Evolutionary conservation across 2,888 invertebrate species (phyloP).

Genomic region (Cephus runcator): DNA sequence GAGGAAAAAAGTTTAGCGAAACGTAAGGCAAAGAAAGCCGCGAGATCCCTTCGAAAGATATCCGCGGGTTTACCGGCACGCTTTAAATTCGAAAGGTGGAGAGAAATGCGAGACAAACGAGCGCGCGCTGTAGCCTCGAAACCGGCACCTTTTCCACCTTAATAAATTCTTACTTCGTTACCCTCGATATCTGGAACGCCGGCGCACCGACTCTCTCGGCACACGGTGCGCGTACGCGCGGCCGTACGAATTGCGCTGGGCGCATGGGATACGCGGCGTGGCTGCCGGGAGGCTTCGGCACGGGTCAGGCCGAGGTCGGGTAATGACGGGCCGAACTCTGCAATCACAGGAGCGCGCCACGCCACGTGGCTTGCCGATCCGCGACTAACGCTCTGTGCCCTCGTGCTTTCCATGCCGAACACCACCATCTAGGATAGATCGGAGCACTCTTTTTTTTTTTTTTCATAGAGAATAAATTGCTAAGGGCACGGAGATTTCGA

Average conservation of each 20-base stretch:
- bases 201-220: constrained; percentile 18
- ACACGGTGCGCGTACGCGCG: constrained; percentile 5
- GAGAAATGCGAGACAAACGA: constrained; percentile 12
- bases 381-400: not conserved
- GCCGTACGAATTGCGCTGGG: constrained; percentile 4
- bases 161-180: constrained; percentile 7
- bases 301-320: constrained; percentile 57
- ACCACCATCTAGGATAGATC: not conserved
- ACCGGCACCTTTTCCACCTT: not conserved
- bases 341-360: constrained; percentile 61
- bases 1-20: not conserved
- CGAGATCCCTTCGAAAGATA: constrained; percentile 57
- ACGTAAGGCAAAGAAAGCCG: constrained; percentile 29
- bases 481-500: not conserved
- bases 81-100: constrained; percentile 49
- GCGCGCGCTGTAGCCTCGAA: constrained; percentile 1
- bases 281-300: constrained; percentile 51
- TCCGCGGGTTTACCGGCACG: constrained; percentile 49
- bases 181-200: constrained; percentile 13
- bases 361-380: constrained; percentile 52
- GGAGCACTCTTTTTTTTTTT: not conserved
- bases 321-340: constrained; percentile 61
- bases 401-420: not conserved
- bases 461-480: not conserved
- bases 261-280: constrained; percentile 26